Percentiles rank a stretch among this genome's conserved stretches.
Evolutionary conservation across 1,140 invertebrate species (phyloP).

Genomic region (Episyrphus balteatus): DNA sequence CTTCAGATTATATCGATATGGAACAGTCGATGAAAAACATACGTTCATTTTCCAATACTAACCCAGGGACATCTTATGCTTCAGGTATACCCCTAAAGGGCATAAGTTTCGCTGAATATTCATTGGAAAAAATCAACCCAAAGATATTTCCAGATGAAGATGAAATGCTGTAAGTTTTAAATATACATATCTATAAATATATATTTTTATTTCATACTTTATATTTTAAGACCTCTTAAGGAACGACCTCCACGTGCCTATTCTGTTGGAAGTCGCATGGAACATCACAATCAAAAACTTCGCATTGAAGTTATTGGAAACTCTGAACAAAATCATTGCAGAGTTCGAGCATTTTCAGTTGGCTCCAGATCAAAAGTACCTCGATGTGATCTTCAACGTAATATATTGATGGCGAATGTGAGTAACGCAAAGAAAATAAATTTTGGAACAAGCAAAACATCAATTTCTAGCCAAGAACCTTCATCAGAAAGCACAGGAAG

Average conservation of each 20-base stretch:
- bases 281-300: constrained; percentile 35
- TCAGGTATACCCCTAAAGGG: constrained; percentile 59
- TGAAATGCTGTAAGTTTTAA: constrained; percentile 29
- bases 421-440: constrained; percentile 8
- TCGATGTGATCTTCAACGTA: constrained; percentile 23
- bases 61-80: constrained; percentile 57
- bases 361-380: constrained; percentile 50
- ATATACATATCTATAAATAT: constrained; percentile 1
- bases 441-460: no score
- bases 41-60: constrained; percentile 27
- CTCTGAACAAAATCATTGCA: constrained; percentile 20
- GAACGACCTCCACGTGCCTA: constrained; percentile 65
- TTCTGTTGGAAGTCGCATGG: constrained; percentile 73
- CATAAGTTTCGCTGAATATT: constrained; percentile 48
- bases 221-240: constrained; percentile 16
- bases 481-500: not conserved
- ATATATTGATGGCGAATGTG: constrained; percentile 14
- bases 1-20: constrained; percentile 57
- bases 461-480: no score
- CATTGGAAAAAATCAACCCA: constrained; percentile 53
- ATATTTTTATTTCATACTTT: not conserved
- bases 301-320: constrained; percentile 23
- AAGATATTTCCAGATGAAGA: constrained; percentile 51
- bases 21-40: constrained; percentile 33
- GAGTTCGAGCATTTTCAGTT: constrained; percentile 58